A percentile compares a stretch with the other conserved stretches of the same genome.
These are phyloP conservation scores for Pandemis heparana DNA, from an alignment of 2,888 invertebrate genomes.

Conservation along the genomic window DNA sequence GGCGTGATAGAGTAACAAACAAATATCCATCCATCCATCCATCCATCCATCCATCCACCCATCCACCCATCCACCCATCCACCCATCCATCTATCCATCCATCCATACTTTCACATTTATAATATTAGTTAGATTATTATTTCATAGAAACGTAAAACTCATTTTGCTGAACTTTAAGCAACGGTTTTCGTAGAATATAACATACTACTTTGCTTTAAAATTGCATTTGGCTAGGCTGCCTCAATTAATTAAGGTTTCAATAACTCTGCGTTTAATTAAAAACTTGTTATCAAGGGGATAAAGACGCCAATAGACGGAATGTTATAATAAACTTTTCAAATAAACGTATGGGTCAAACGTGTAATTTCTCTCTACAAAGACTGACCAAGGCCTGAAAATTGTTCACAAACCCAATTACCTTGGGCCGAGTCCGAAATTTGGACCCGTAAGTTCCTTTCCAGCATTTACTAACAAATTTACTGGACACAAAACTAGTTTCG, in stretches of 20 bases:
- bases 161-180: no score
- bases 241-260: background rate
- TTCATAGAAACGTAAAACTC: no score
- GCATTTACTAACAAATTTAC: constrained; percentile 59
- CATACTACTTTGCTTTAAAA: no score
- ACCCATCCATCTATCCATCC: no score
- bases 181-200: no score
- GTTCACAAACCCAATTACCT: constrained; percentile 72
- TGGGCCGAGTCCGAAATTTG: constrained; percentile 57
- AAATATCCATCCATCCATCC: no score
- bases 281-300: background rate
- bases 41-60: no score
- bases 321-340: constrained; percentile 41
- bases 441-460: constrained; percentile 54
- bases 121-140: no score
- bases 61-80: no score
- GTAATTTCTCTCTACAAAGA: constrained; percentile 51
- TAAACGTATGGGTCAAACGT: constrained; percentile 46
- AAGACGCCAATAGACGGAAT: background rate
- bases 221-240: no score
- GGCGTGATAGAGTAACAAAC: no score
- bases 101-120: no score
- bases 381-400: constrained; percentile 59
- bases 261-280: background rate
- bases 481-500: constrained; percentile 59